Evolutionary conservation across 2,113 vertebrate species (phyloP), one percentile per base, ranked within the genome.

Genomic region (human): DNA sequence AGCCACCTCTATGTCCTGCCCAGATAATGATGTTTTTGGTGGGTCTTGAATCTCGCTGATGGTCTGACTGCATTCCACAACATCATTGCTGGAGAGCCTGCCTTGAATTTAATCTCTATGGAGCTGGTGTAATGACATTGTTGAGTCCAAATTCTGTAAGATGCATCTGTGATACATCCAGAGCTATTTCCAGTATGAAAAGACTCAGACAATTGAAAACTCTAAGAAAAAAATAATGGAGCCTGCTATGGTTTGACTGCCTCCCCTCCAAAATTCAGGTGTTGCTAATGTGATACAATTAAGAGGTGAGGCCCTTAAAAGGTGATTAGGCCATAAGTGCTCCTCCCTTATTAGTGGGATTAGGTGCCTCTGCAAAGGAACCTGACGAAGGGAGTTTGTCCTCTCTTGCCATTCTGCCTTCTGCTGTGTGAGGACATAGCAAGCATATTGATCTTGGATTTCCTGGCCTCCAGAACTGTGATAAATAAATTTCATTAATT

Each of bases 11-110:
- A 45, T 50, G 68, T 87, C n/a, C 73, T 87, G 64, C 50, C 61
- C 82, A 96, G 59, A 55, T 76, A 90, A 92, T 78, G 76, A 89
- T 75, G 32, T 32, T 86, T 70, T 89, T 73, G 35, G 35, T 92
- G 40, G 66, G 59, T 79, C 72, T 81, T 68, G 43, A 91, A 90
- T 93, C 72, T 38, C 80, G 57, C 61, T 79, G 76, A 48, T 80
- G 32, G 61, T 84, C 82, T 76, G n/a, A 85, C 25, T 81, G 59
- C n/a, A 89, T 25, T 66, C 32, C 70, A 18, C 55, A 75, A 38
- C 52, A 76, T 13, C 23, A 82, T 57, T 0, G 0, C 20, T 55
- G 32, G 30, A 70, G 22, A 72, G 5, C 23, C 70, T 90, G 68
- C 43, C 25, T 93, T 68, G 20, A 82, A 68, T 93, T 73, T 72